A percentile compares a stretch with the other conserved stretches of the same genome.
Conservation (phyloP, 2,888 invertebrate species). For the Tenodera sinensis region DNA sequence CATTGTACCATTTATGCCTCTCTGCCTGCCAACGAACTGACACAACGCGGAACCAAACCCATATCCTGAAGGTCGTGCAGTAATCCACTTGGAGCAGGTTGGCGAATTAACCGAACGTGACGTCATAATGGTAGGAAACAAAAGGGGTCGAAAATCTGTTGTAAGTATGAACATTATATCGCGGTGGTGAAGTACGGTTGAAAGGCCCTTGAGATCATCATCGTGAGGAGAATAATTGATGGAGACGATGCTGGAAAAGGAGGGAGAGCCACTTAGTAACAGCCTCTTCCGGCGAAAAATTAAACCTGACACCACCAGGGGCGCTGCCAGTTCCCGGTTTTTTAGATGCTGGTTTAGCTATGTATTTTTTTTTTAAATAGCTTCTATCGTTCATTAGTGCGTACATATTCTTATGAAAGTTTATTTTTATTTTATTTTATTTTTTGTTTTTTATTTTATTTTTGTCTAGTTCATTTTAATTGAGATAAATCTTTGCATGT, state of each 20-base stretch:
- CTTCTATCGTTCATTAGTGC: too few relatives aligned
- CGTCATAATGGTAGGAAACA: neutral
- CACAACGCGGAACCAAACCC: neutral
- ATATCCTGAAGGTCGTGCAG: neutral
- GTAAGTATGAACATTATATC: neutral
- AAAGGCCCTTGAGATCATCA: neutral
- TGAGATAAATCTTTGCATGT: too few relatives aligned
- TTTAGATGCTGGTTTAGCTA: too few relatives aligned
- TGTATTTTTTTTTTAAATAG: too few relatives aligned
- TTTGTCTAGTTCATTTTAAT: too few relatives aligned
- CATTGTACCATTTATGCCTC: neutral
- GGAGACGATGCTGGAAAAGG: neutral
- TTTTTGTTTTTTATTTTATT: too few relatives aligned
- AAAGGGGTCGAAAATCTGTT: neutral
- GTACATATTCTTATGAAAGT: too few relatives aligned
- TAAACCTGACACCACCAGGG: slow-evolving; percentile 27
- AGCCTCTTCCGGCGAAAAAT: slow-evolving; percentile 23
- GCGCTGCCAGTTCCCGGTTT: neutral
- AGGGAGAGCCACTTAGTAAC: neutral
- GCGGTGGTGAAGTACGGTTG: neutral
- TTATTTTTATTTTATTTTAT: too few relatives aligned
- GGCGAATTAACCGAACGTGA: neutral
- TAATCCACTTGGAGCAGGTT: neutral
- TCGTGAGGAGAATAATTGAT: neutral
- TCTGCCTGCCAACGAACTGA: neutral